Evolutionary conservation across 37 sponge, comb jelly and placozoan species (phyloP).

Genomic region (Lycopodina hypogea): DNA sequence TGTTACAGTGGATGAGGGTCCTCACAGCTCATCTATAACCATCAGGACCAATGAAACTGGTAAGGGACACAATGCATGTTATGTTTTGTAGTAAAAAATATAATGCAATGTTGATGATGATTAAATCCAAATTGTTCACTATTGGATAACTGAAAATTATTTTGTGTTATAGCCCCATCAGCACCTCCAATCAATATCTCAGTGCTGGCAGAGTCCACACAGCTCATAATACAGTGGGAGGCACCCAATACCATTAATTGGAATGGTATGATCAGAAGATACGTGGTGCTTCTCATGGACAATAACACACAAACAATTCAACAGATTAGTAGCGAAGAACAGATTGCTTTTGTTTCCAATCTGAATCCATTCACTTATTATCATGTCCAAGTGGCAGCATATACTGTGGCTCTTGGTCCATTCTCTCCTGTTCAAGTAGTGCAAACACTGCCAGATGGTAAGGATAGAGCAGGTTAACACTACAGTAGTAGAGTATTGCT

Average conservation of each 20-base stretch:
- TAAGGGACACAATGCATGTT: neutral
- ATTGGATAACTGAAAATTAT: neutral
- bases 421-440: neutral
- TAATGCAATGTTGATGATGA: neutral
- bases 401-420: constrained; percentile 17
- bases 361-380: constrained; percentile 10
- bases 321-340: neutral
- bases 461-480: too few species aligned
- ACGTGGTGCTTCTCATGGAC: neutral
- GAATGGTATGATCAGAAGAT: constrained; percentile 31
- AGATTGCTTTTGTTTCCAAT: neutral
- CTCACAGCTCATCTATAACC: neutral
- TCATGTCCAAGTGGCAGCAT: neutral
- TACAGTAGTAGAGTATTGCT: neutral
- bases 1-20: constrained; percentile 28
- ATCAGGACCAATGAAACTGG: constrained; percentile 31
- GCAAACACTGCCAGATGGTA: constrained; percentile 11
- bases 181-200: neutral
- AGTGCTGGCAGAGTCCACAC: neutral
- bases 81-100: neutral
- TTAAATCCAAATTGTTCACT: neutral
- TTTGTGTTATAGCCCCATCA: constrained; percentile 17
- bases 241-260: neutral
- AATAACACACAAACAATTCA: neutral
- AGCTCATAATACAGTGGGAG: constrained; percentile 1